phyloP scores from a whole-genome alignment of 2,888 invertebrate genomes.

The Mesodorylaimus sp. region DNA sequence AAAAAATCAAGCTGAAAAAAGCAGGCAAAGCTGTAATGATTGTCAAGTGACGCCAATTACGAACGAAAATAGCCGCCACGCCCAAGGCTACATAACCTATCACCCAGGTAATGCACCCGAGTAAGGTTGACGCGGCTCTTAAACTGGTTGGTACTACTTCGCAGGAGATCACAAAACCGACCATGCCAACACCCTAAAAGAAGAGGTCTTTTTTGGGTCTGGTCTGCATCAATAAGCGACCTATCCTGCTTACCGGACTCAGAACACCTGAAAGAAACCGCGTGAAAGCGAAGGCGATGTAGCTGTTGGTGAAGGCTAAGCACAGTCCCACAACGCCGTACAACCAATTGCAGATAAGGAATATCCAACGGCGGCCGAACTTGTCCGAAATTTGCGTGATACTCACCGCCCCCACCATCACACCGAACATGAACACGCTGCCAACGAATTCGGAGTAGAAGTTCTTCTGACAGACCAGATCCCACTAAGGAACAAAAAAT shows the following conservation, averaged over 20 bases:
- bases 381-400: background rate
- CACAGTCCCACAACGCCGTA: background rate
- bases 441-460: too few species aligned
- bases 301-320: background rate
- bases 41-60: constrained; percentile 1
- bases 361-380: background rate
- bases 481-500: too few species aligned
- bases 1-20: background rate
- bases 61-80: background rate
- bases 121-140: background rate
- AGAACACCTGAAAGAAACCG: background rate
- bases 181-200: constrained; percentile 1
- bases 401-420: background rate
- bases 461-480: too few species aligned
- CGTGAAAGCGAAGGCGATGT: background rate
- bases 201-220: too few species aligned
- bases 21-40: background rate
- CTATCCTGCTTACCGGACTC: background rate
- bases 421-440: background rate
- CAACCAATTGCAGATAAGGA: background rate
- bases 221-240: background rate
- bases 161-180: background rate
- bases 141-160: background rate
- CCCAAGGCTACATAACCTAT: background rate
- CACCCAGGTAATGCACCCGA: background rate